These are phyloP conservation scores for Caprella mutica DNA, from an alignment of 2,888 invertebrate species.

Conservation along the genomic window DNA sequence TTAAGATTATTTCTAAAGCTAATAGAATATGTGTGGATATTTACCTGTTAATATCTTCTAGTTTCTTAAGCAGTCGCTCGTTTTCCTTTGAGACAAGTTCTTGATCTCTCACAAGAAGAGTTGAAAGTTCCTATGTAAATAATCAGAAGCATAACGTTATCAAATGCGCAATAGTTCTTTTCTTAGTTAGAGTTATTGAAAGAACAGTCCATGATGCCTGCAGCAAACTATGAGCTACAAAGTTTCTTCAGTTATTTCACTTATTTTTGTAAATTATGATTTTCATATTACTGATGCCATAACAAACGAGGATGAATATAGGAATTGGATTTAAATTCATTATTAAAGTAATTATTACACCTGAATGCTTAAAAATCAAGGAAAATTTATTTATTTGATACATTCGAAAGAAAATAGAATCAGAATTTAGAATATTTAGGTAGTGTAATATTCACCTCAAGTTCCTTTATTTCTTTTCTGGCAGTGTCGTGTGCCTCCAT, in stretches of 20 bases:
- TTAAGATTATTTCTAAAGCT: background rate
- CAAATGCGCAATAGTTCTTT: no score
- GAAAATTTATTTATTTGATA: background rate
- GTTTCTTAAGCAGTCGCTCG: slow-evolving; percentile 69
- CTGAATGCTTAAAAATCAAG: background rate
- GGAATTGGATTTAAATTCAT: no score
- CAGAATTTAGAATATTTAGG: background rate
- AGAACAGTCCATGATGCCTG: no score
- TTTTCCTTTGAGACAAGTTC: slow-evolving; percentile 82
- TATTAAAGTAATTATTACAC: background rate
- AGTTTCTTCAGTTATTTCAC: no score
- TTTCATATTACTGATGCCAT: no score
- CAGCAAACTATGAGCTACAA: no score
- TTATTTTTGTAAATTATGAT: no score
- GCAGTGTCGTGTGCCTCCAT: slow-evolving; percentile 54
- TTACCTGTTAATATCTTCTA: slow-evolving; percentile 79
- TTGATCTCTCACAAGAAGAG: slow-evolving; percentile 72
- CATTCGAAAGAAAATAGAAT: background rate
- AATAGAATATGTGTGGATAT: slow-evolving; percentile 39
- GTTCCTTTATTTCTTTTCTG: slow-evolving; percentile 71
- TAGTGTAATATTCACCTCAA: slow-evolving; percentile 45
- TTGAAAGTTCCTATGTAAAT: slow-evolving; percentile 55
- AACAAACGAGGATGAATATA: no score
- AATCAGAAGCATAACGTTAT: no score
- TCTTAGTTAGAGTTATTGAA: no score